A percentile compares a stretch with the other conserved stretches of the same genome.
phyloP scores from a whole-genome alignment of 1,140 invertebrate species.

The Drosophila ambigua region DNA sequence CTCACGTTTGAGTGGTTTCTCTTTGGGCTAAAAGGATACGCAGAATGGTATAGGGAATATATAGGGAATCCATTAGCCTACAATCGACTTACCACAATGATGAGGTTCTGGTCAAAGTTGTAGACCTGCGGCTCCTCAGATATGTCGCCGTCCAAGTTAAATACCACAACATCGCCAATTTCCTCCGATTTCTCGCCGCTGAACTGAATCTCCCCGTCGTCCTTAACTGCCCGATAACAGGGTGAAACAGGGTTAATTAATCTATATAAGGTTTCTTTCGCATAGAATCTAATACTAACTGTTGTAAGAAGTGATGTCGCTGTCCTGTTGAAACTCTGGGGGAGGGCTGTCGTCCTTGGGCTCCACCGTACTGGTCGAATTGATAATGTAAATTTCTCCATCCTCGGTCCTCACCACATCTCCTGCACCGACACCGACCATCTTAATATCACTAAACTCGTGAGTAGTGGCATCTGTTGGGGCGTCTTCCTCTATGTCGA shows the following conservation, averaged over 20 bases:
- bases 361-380: constrained; percentile 30
- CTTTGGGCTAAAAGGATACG: constrained; percentile 34
- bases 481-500: constrained; percentile 37
- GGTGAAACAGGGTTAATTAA: neutral
- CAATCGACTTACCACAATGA: constrained; percentile 49
- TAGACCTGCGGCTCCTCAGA: constrained; percentile 53
- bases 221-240: constrained; percentile 51
- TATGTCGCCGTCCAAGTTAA: constrained; percentile 72
- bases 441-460: constrained; percentile 44
- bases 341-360: constrained; percentile 27
- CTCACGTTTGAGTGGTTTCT: constrained; percentile 15
- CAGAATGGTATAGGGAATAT: neutral
- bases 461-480: neutral
- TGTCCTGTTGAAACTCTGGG: constrained; percentile 42
- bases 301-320: constrained; percentile 67
- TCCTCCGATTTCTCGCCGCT: constrained; percentile 48
- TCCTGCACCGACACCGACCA: constrained; percentile 20
- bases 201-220: constrained; percentile 76
- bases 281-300: constrained; percentile 40
- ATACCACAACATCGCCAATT: constrained; percentile 58
- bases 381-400: constrained; percentile 66
- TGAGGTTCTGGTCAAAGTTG: constrained; percentile 57
- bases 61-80: accelerated
- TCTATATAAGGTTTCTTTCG: neutral
- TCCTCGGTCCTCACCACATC: constrained; percentile 50